Evolutionary conservation across 37 sponge, comb jelly and placozoan genomes (phyloP).

Genomic region (Axinella damicornis): DNA sequence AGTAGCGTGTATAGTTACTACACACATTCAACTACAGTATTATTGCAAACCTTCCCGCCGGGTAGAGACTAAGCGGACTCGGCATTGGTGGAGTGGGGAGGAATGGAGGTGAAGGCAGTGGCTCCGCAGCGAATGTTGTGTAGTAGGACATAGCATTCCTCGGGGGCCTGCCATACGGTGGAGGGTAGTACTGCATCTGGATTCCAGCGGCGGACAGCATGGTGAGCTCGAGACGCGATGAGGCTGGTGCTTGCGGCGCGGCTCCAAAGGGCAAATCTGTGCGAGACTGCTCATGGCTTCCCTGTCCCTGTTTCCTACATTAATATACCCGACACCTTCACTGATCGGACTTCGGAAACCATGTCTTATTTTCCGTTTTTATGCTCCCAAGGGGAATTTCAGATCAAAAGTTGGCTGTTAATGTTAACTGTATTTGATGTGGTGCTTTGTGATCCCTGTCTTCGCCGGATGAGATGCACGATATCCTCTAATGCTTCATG

Average conservation of each 20-base stretch:
- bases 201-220: slow-evolving; percentile 23
- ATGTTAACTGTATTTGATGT: no score
- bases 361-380: slow-evolving; percentile 7
- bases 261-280: not conserved
- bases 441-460: no score
- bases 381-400: no score
- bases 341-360: not conserved
- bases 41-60: no score
- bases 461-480: no score
- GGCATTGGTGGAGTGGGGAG: slow-evolving; percentile 2
- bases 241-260: not conserved
- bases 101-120: slow-evolving; percentile 39
- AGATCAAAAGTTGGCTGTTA: no score
- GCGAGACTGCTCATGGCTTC: slow-evolving; percentile 17
- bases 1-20: no score
- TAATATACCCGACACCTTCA: no score
- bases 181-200: slow-evolving; percentile 40
- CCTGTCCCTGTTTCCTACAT: not conserved
- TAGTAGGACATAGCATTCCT: slow-evolving; percentile 28
- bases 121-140: slow-evolving; percentile 14
- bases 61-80: not conserved
- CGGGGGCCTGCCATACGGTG: slow-evolving; percentile 16
- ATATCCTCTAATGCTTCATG: not conserved
- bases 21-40: no score
- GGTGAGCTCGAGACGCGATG: not conserved